Conservation (phyloP, 1,140 invertebrate genomes). For the Scaptomyza pallida region DNA sequence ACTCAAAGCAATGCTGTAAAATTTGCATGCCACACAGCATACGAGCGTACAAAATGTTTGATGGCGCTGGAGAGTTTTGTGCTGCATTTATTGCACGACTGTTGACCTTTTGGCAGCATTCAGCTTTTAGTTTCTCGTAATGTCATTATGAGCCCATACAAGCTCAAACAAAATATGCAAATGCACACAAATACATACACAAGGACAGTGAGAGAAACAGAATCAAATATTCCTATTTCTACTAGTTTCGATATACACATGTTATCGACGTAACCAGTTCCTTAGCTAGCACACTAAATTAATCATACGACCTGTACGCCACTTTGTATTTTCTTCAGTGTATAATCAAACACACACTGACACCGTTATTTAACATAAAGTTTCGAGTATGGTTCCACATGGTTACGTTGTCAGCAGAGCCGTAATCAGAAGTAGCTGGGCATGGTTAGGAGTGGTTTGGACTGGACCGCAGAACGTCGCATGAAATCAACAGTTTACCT, state of each 20-base stretch:
- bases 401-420: constrained; percentile 24
- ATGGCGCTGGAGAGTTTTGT: background rate
- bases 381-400: background rate
- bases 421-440: constrained; percentile 13
- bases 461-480: constrained; percentile 49
- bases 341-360: background rate
- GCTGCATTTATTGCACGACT: constrained; percentile 19
- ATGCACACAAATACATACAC: background rate
- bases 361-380: background rate
- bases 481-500: constrained; percentile 79
- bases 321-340: background rate
- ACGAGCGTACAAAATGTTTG: constrained; percentile 1
- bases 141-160: constrained; percentile 27
- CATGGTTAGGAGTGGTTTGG: background rate
- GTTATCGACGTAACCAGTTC: too few species aligned
- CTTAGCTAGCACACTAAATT: too few species aligned
- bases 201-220: too few species aligned
- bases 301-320: too few species aligned
- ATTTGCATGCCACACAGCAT: constrained; percentile 58
- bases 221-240: too few species aligned
- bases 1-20: constrained; percentile 55
- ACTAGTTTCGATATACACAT: too few species aligned
- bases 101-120: constrained; percentile 29
- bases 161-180: constrained; percentile 21
- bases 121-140: constrained; percentile 38